Evolutionary conservation across 2,113 vertebrate species (phyloP), one percentile per base, ranked within the genome.

Genomic region (Piaya cayana): DNA sequence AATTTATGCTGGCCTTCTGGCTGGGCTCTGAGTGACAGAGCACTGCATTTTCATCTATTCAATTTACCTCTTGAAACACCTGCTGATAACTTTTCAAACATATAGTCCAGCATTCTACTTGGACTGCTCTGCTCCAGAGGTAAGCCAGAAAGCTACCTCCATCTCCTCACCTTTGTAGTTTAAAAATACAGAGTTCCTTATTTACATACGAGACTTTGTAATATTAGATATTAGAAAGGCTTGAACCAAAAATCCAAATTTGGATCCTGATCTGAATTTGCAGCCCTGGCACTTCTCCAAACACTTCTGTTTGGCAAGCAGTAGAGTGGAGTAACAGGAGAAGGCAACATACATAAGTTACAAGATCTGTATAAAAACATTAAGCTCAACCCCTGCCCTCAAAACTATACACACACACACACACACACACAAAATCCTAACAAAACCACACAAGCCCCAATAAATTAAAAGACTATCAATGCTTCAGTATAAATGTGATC

Each of bases 221-320:
- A 88, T 78, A 83, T 52, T 80, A 93, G 70, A 65, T 90, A 94
- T 94, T 77, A 94, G 79, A 92, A 91, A 92, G 18, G 58, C 83
- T 94, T 88, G 80, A 84, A 96, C 64, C 52, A 93, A 97, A 97
- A 96, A 93, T 78, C 86, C 94, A 95, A 86, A 86, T 96, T 88
- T 94, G 90, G 88, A 96, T 95, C 64, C 52, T 75, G 71, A 96
- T 96, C 82, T 93, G 95, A 94, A 93, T 90, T 96, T 84, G 76
- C 86, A 95, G 95, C 88, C 93, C 92, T 94, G 95, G 93, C 82
- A n/a, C 76, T 86, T 81, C 83, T 92, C 95, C 94, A 96, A 94
- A 96, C 93, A 96, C 88, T 96, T 96, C 92, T 92, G 93, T 95
- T 96, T 93, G 95, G 92, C 93, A 95, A 96, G 87, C 58, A 0